These are phyloP conservation scores for Trematomus bernacchii DNA, from an alignment of 2,797 vertebrate species.

Conservation along the genomic window DNA sequence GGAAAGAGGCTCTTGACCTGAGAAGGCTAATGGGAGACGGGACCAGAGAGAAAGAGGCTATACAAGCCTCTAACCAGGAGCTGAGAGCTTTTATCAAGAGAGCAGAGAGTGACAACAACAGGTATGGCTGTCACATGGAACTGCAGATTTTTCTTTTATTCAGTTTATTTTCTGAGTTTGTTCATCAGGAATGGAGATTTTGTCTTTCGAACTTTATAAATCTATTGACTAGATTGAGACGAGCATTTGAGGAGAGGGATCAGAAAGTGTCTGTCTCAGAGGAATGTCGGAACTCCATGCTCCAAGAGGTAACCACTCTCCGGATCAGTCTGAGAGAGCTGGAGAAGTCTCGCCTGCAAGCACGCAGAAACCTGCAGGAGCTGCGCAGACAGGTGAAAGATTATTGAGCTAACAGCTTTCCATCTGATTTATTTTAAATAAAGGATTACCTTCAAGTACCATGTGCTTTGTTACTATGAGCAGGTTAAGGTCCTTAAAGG, in stretches of 20 bases:
- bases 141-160: background rate
- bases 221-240: conserved; percentile 80
- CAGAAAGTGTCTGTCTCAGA: conserved; percentile 83
- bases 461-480: conserved; percentile 17
- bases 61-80: conserved; percentile 85
- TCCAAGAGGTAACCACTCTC: conserved; percentile 80
- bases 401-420: conserved; percentile 28
- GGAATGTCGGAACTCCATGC: conserved; percentile 75
- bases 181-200: background rate
- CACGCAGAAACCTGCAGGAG: conserved; percentile 85
- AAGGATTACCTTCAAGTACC: conserved; percentile 28
- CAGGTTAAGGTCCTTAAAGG: conserved; percentile 87
- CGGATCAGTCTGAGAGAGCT: conserved; percentile 80
- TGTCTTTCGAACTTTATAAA: conserved; percentile 1
- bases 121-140: conserved; percentile 68
- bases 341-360: conserved; percentile 80
- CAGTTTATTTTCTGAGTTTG: background rate
- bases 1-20: conserved; percentile 83
- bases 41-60: conserved; percentile 82
- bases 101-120: conserved; percentile 87
- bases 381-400: conserved; percentile 85
- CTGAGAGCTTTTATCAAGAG: conserved; percentile 82
- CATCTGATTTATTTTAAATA: conserved; percentile 38
- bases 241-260: conserved; percentile 84
- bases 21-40: conserved; percentile 77